A percentile compares a stretch with the other conserved stretches of the same genome.
These are phyloP conservation scores for Entosphenus tridentatus DNA, from an alignment of 2,113 vertebrate genomes.

Conservation along the genomic window DNA sequence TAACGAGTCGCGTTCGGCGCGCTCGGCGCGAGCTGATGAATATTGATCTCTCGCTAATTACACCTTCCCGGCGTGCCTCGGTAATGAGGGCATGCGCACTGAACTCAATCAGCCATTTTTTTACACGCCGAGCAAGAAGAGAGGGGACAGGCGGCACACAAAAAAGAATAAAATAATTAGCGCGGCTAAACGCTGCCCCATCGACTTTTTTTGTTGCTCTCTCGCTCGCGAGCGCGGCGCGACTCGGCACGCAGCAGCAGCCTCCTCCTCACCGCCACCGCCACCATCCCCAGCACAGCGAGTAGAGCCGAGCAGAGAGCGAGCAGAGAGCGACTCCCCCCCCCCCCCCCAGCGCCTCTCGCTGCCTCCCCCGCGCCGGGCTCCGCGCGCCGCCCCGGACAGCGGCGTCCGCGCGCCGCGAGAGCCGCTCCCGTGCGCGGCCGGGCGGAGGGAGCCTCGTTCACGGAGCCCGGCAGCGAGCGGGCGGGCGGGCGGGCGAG, in stretches of 20 bases:
- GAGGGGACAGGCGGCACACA: not conserved
- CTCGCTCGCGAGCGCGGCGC: no score
- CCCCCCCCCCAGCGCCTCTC: no score
- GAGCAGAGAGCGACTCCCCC: no score
- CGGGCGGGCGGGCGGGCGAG: not conserved
- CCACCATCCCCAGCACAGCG: no score
- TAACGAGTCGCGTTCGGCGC: not conserved
- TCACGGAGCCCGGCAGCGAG: not conserved
- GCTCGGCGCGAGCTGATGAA: conserved; percentile 3
- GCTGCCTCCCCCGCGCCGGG: no score
- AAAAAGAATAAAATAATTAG: conserved; percentile 2
- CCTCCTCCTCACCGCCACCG: no score
- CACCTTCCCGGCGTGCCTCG: conserved; percentile 4
- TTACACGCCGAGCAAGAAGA: not conserved
- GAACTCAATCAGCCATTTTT: conserved; percentile 6
- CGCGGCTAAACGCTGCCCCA: not conserved
- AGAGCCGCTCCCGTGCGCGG: no score
- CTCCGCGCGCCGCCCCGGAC: no score
- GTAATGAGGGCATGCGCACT: conserved; percentile 6
- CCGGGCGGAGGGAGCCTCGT: not conserved
- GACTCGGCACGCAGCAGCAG: no score
- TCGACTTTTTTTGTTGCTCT: no score
- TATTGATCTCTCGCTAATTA: conserved; percentile 5
- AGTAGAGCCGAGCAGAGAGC: no score
- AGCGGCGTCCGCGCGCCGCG: no score